Evolutionary conservation across 2,113 vertebrate genomes (phyloP).

Genomic region (Heptranchias perlo): DNA sequence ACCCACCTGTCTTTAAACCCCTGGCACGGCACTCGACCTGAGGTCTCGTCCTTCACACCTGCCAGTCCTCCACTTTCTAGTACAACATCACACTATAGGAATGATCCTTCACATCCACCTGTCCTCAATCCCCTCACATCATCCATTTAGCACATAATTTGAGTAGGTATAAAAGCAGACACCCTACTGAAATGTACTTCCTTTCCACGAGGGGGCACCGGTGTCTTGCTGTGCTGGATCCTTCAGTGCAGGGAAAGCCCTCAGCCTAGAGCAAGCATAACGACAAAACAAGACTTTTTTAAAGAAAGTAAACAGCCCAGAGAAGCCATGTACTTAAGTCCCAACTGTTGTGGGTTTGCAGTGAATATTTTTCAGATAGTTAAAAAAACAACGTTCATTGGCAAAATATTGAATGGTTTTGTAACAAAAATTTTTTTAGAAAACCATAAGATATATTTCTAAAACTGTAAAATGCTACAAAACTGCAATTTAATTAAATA

Average conservation of each 20-base stretch:
- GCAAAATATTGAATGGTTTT: too few relatives aligned
- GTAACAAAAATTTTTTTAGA: neutral
- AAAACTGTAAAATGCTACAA: neutral
- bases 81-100: neutral
- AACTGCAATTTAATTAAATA: slow-evolving; percentile 20
- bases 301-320: slow-evolving; percentile 11
- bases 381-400: too few relatives aligned
- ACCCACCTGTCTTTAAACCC: neutral
- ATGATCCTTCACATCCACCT: neutral
- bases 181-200: neutral
- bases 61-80: neutral
- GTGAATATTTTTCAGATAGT: neutral
- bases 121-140: neutral
- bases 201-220: neutral
- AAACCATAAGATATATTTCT: neutral
- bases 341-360: neutral
- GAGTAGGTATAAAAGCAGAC: neutral
- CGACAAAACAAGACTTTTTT: neutral
- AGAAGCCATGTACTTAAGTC: neutral
- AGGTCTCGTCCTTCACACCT: neutral
- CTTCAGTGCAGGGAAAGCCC: neutral
- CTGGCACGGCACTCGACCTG: too few relatives aligned
- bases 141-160: neutral
- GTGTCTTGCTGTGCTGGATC: neutral
- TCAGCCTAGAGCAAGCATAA: neutral